Conservation (phyloP, 2,797 vertebrate genomes). For the Nannoperca australis region DNA sequence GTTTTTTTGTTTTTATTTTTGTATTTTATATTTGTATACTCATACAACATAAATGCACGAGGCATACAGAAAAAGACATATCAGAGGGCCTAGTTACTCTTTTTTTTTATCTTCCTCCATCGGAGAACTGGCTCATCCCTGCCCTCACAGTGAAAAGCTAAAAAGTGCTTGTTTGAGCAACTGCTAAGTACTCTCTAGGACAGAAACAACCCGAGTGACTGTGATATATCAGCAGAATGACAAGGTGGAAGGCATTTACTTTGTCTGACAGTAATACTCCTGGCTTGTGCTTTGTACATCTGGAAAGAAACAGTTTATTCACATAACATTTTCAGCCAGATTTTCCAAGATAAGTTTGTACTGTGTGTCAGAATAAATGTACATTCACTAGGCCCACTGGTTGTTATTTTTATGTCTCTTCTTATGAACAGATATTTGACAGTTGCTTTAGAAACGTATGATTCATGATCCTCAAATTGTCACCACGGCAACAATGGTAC, state of each 20-base stretch:
- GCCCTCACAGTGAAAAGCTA: constrained; percentile 18
- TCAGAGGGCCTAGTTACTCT: not conserved
- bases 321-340: not conserved
- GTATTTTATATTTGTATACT: no score
- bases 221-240: constrained; percentile 26
- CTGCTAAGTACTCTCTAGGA: constrained; percentile 25
- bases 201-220: constrained; percentile 24
- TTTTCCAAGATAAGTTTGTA: constrained; percentile 13
- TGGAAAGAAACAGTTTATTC: constrained; percentile 8
- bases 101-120: not conserved
- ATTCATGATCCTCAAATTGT: constrained; percentile 5
- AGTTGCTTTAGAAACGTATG: not conserved
- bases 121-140: constrained; percentile 26
- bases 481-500: constrained; percentile 20
- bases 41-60: not conserved
- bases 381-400: no score
- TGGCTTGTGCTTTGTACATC: constrained; percentile 6
- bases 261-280: constrained; percentile 1
- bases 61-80: not conserved
- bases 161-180: constrained; percentile 32
- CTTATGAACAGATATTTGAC: constrained; percentile 9
- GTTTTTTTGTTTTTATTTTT: not conserved
- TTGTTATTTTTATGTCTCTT: not conserved
- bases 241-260: constrained; percentile 11
- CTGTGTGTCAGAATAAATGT: not conserved